phyloP scores from a whole-genome alignment of 2,113 vertebrate genomes.

The Heterotis niloticus region DNA sequence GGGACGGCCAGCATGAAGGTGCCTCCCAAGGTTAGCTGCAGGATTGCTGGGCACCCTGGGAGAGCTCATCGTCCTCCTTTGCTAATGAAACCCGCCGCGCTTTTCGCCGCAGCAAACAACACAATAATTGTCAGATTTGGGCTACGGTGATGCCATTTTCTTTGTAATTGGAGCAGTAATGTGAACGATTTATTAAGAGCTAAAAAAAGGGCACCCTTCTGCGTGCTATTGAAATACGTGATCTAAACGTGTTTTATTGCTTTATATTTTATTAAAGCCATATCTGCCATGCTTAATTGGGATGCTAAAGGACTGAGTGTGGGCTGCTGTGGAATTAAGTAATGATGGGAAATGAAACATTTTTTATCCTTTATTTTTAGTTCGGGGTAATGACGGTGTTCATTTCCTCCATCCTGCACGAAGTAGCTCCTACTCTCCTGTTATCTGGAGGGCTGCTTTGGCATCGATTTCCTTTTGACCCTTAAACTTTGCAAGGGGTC shows the following conservation, averaged over 20 bases:
- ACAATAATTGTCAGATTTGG: not conserved
- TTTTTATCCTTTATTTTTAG: not conserved
- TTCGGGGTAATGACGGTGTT: not conserved
- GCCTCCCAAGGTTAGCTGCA: constrained; percentile 67
- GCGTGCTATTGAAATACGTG: not conserved
- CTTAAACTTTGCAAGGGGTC: too few relatives aligned
- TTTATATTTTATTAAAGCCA: not conserved
- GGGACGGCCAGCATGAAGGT: constrained; percentile 57
- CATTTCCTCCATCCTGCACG: not conserved
- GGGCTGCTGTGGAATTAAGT: not conserved
- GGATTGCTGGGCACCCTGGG: constrained; percentile 16
- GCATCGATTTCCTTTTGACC: too few relatives aligned
- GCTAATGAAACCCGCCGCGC: not conserved
- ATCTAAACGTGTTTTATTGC: not conserved
- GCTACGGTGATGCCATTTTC: not conserved
- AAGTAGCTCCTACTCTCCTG: too few relatives aligned
- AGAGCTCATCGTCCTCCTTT: not conserved
- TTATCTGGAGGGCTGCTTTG: too few relatives aligned
- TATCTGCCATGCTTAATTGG: not conserved
- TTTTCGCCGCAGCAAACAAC: not conserved
- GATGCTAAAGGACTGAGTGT: not conserved
- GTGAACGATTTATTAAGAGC: not conserved
- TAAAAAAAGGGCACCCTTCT: not conserved
- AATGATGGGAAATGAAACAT: not conserved
- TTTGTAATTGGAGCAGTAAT: not conserved